phyloP scores from a whole-genome alignment of 2,797 vertebrate species.

The Diplodus puntazzo region DNA sequence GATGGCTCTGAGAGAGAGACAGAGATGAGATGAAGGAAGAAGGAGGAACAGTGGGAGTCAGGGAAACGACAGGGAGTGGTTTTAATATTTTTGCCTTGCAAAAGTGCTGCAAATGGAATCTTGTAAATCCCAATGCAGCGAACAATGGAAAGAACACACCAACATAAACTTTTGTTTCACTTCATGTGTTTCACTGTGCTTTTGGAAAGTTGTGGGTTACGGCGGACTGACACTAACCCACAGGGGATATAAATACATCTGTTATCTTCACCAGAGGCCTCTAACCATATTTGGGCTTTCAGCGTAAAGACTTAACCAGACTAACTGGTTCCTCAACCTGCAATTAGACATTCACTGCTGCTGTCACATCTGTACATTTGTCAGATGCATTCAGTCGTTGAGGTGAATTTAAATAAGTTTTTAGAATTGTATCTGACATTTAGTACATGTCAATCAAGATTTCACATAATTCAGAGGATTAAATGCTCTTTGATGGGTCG shows the following conservation, averaged over 20 bases:
- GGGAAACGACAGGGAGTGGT: neutral
- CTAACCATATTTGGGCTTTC: neutral
- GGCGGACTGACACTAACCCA: neutral
- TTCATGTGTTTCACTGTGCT: neutral
- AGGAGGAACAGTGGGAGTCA: neutral
- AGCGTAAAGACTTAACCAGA: conserved; percentile 19
- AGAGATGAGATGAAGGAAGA: neutral
- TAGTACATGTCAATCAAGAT: neutral
- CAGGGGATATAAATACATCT: conserved; percentile 9
- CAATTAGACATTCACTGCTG: neutral
- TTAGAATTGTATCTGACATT: neutral
- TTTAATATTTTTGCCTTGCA: conserved; percentile 43
- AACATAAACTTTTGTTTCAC: neutral
- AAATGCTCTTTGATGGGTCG: neutral
- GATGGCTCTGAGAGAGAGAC: conserved; percentile 59
- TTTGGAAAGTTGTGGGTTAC: neutral
- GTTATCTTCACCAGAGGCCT: neutral
- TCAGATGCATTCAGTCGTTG: neutral
- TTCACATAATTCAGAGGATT: neutral
- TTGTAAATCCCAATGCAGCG: neutral
- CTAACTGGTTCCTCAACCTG: conserved; percentile 30
- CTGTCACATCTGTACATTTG: neutral
- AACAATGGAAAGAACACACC: neutral
- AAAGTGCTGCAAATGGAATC: conserved; percentile 11
- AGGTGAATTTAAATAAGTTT: neutral